Evolutionary conservation across 2,113 vertebrate genomes (phyloP).

Genomic region (Myotis davidii): DNA sequence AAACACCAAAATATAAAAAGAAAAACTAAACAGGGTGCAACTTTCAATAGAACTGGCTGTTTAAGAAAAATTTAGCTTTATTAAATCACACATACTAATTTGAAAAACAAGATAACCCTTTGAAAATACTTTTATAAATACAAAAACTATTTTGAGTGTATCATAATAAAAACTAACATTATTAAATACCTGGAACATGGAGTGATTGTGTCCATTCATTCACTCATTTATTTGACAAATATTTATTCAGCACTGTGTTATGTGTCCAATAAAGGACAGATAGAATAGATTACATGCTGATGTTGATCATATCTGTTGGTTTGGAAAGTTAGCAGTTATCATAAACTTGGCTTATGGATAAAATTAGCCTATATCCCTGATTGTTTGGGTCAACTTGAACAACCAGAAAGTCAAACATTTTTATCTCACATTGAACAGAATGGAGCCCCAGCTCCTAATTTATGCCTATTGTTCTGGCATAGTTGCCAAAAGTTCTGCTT

Average conservation of each 20-base stretch:
- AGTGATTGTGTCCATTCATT: not conserved
- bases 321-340: not conserved
- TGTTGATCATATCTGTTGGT: not conserved
- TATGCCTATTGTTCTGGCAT: not conserved
- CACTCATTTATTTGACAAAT: not conserved
- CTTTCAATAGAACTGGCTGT: not conserved
- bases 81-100: not conserved
- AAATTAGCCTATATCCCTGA: not conserved
- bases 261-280: not conserved
- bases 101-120: not conserved
- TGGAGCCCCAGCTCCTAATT: not conserved
- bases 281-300: not conserved
- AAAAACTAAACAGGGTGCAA: not conserved
- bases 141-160: not conserved
- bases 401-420: not conserved
- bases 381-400: not conserved
- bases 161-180: not conserved
- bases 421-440: not conserved
- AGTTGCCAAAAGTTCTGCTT: not conserved
- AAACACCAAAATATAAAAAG: not conserved
- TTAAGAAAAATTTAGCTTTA: not conserved
- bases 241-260: not conserved
- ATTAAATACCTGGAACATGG: not conserved
- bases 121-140: not conserved
- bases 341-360: not conserved